Base-by-base conservation (phyloP, 2,888 invertebrate genomes). In the Pollenia griseotomentosa region DNA sequence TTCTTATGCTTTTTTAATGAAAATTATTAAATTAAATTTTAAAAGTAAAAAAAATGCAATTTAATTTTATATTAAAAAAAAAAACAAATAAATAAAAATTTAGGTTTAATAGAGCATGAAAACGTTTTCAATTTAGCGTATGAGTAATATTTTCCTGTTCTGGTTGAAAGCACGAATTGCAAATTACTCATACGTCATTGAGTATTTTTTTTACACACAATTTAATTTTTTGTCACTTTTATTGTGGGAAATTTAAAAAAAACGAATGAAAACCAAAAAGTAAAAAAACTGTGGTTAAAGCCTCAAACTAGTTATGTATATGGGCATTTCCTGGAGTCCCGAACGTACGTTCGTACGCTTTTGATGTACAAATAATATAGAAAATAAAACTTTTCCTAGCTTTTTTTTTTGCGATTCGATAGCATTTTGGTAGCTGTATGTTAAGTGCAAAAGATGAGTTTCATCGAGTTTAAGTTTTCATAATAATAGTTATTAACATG, bases 81-180 rank as follows among this genome's bases (percentile, higher is more conserved):
- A 33, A 33, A 33, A 33, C 4, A 33, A 55, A 53, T 8, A 42
- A 44, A 23, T n/a, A 19, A 19, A 59, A 66, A 23, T 61, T n/a
- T 11, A 40, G 44, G 61, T 63, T 74, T 48, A 77, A 61, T 83
- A 23, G 61, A 75, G 53, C 75, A 46, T 82, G 61, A 75, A 75
- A 82, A 59, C 75, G 46, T 23, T 61, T 16, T 14, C 23, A 23
- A 5, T 55, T 10, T 3, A 44, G 42, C 42, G 55, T 71, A 46
- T 68, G 59, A 59, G 68, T 61, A 23, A 74, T 66, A 68, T 68
- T 75, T 59, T 61, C 40, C 16, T 65, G 19, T n/a, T 7, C 9
- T 10, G 1, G 8, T 55, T 11, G 2, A 44, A 73, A 33, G 33
- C 33, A 33, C 33, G 33, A 33, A 33, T 33, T 57, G 42, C 16